phyloP scores from a whole-genome alignment of 2,888 invertebrate species.

The Meteorus colon region DNA sequence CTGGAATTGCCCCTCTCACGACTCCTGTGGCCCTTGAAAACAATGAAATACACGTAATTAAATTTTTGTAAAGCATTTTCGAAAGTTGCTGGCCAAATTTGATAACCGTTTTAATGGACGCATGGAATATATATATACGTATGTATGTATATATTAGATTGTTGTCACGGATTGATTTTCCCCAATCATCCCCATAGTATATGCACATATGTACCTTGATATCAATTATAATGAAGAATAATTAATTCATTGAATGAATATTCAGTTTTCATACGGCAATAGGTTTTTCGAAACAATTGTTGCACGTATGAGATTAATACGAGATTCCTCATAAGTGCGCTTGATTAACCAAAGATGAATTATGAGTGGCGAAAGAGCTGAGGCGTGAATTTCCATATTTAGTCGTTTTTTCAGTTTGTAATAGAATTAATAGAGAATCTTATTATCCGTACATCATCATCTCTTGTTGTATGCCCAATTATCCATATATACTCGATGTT shows the following conservation, averaged over 20 bases:
- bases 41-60: constrained; percentile 71
- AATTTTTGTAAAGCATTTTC: constrained; percentile 60
- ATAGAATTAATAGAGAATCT: too few species aligned
- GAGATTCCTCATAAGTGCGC: too few species aligned
- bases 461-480: too few species aligned
- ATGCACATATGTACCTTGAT: too few species aligned
- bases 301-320: too few species aligned
- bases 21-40: constrained; percentile 58
- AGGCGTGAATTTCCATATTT: too few species aligned
- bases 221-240: background rate
- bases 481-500: too few species aligned
- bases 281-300: background rate
- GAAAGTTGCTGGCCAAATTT: background rate
- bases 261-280: background rate
- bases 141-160: background rate
- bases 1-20: constrained; percentile 64
- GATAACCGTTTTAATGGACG: background rate
- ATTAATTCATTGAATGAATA: background rate
- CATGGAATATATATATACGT: background rate
- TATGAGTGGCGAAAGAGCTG: too few species aligned
- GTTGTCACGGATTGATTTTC: too few species aligned
- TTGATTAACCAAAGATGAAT: too few species aligned
- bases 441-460: too few species aligned
- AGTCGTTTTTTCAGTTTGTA: too few species aligned
- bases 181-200: background rate